These are phyloP conservation scores for Phaethon lepturus DNA, from an alignment of 2,113 vertebrate genomes.

Conservation along the genomic window DNA sequence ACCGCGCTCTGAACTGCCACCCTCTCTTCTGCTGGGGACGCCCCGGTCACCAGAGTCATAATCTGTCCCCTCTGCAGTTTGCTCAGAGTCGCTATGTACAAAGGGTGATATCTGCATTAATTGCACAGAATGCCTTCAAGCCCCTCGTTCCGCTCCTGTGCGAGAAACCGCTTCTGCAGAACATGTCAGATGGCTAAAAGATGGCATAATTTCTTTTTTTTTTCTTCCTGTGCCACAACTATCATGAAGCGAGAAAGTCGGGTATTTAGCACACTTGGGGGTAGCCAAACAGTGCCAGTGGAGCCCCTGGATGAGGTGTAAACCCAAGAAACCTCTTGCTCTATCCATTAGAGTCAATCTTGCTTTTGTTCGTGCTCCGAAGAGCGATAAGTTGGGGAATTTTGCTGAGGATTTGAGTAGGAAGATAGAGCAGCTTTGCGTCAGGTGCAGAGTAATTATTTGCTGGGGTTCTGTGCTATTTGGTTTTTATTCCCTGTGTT, in stretches of 20 bases:
- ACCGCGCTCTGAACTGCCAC: not conserved
- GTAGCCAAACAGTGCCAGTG: not conserved
- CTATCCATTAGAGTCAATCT: slow-evolving; percentile 40
- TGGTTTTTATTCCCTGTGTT: slow-evolving; percentile 77
- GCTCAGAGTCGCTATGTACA: not conserved
- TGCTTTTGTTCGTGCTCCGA: slow-evolving; percentile 39
- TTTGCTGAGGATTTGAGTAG: slow-evolving; percentile 32
- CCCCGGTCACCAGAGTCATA: not conserved
- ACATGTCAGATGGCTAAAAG: not conserved
- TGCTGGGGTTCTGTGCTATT: slow-evolving; percentile 70
- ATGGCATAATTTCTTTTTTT: not conserved
- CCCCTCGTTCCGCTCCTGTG: not conserved
- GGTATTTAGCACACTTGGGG: not conserved
- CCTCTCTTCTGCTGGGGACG: not conserved
- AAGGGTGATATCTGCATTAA: not conserved
- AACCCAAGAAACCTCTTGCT: slow-evolving; percentile 17
- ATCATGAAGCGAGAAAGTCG: not conserved
- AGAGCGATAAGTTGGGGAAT: slow-evolving; percentile 46
- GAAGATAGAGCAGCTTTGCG: slow-evolving; percentile 55
- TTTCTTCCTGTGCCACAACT: not conserved
- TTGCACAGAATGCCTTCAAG: not conserved
- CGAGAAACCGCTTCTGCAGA: not conserved
- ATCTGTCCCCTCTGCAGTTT: not conserved
- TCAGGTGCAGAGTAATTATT: slow-evolving; percentile 73
- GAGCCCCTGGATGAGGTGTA: not conserved